Evolutionary conservation across 2,888 invertebrate species (phyloP), one percentile per base, ranked within the genome.

Genomic region (Apomyelois bistriatella): DNA sequence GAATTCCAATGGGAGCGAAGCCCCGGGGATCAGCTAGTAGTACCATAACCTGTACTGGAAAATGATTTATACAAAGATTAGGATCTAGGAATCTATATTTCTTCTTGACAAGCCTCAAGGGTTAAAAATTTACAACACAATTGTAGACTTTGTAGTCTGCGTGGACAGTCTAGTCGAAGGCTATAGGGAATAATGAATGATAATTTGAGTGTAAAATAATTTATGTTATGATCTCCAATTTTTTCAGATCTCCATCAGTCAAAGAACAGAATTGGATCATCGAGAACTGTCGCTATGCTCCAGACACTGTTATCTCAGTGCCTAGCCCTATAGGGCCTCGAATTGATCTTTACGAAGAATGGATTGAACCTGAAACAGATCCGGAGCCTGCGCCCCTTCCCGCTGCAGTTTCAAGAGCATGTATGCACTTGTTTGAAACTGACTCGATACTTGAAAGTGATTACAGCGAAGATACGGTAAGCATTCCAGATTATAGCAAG

Each of bases 231-330:
- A 32, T 8, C 10, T 9, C 1, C 10, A 30, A 32, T 28, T 13
- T 49, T 10, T 6, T 16, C 66, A 91, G 92, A 54, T 84, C 92
- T 36, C 91, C 93, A 15, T 82, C 77, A 46, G 68, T 79, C 8
- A 76, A 73, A 5, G 93, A 94, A 64, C 92, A 92, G 61, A 79
- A 88, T 54, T 95, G 94, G 94, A 94, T 95, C 56, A 64, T 90
- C 30, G 82, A 87, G 6, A 92, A 93, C 62, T 95, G 94, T 68
- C 91, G 94, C 35, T 92, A 90, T 42, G 91, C 87, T 30, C 92
- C 92, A 66, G 91, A 92, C 38, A 79, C 84, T 52, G 85, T 90
- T 7, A n/a, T n/a, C n/a, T n/a, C n/a, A n/a, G n/a, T n/a, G n/a
- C n/a, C n/a, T n/a, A n/a, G n/a, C n/a, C n/a, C n/a, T n/a, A 76